phyloP scores from a whole-genome alignment of 2,888 invertebrate species.

The Drosophila niveifrons region DNA sequence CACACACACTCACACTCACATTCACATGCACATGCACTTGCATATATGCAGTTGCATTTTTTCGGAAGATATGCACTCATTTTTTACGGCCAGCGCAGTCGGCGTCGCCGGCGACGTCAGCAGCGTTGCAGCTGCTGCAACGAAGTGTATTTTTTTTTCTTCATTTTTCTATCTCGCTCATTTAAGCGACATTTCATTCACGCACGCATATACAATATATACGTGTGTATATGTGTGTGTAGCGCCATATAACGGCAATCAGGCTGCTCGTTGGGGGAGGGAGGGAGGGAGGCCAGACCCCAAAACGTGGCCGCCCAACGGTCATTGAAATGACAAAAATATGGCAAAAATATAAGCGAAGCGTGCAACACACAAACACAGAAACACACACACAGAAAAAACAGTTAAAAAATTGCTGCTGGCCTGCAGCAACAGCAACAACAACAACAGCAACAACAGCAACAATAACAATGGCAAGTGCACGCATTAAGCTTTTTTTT shows the following conservation, averaged over 20 bases:
- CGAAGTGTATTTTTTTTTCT: slow-evolving; percentile 44
- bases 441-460: slow-evolving; percentile 23
- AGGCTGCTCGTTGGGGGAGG: slow-evolving; percentile 17
- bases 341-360: slow-evolving; percentile 50
- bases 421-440: slow-evolving; percentile 61
- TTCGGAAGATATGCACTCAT: slow-evolving; percentile 81
- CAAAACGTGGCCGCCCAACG: slow-evolving; percentile 46
- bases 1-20: slow-evolving; percentile 17
- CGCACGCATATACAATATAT: slow-evolving; percentile 59
- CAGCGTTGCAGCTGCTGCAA: slow-evolving; percentile 35
- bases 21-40: slow-evolving; percentile 19
- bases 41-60: slow-evolving; percentile 76
- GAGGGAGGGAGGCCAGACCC: slow-evolving; percentile 30
- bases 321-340: slow-evolving; percentile 81
- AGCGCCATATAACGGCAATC: slow-evolving; percentile 65
- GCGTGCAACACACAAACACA: slow-evolving; percentile 27
- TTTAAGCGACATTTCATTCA: slow-evolving; percentile 74
- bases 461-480: slow-evolving; percentile 65
- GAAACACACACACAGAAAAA: slow-evolving; percentile 28
- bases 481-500: slow-evolving; percentile 76
- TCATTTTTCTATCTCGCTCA: slow-evolving; percentile 79
- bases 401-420: slow-evolving; percentile 68
- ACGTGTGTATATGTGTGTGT: not conserved
- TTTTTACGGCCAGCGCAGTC: slow-evolving; percentile 58
- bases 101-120: slow-evolving; percentile 38